These are phyloP conservation scores for Charaxes varanes DNA, from an alignment of 1,140 invertebrate species.

Conservation along the genomic window DNA sequence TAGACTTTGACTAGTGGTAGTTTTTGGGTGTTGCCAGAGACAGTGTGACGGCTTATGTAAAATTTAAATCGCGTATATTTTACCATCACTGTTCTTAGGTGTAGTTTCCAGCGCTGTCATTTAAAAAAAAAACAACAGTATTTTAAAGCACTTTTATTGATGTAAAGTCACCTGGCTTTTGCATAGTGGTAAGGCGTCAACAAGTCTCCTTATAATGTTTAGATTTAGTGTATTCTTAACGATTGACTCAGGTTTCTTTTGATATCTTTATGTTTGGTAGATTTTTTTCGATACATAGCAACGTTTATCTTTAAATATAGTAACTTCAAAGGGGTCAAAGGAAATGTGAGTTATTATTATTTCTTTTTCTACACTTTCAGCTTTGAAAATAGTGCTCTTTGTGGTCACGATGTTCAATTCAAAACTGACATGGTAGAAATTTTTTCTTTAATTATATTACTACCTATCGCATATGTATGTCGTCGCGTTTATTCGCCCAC, in stretches of 20 bases:
- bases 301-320: neutral
- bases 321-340: constrained; percentile 15
- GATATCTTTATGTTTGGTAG: constrained; percentile 19
- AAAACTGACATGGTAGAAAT: constrained; percentile 42
- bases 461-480: constrained; percentile 46
- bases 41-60: constrained; percentile 3
- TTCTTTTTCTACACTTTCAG: constrained; percentile 43
- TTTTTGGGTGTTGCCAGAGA: constrained; percentile 5
- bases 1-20: neutral
- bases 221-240: constrained; percentile 35
- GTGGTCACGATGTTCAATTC: constrained; percentile 13
- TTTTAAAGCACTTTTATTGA: constrained; percentile 32
- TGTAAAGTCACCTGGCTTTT: constrained; percentile 27
- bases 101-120: neutral
- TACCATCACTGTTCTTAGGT: neutral
- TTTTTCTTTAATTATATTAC: constrained; percentile 31
- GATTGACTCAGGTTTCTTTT: constrained; percentile 28
- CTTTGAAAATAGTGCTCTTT: constrained; percentile 34
- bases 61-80: too few relatives aligned
- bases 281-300: too few relatives aligned
- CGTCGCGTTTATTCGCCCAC: constrained; percentile 61
- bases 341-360: constrained; percentile 24
- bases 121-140: constrained; percentile 27
- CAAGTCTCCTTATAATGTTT: constrained; percentile 42
- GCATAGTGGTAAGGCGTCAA: constrained; percentile 36